Conservation (phyloP, 2,797 vertebrate genomes). For the Cyprinodon diabolis region DNA sequence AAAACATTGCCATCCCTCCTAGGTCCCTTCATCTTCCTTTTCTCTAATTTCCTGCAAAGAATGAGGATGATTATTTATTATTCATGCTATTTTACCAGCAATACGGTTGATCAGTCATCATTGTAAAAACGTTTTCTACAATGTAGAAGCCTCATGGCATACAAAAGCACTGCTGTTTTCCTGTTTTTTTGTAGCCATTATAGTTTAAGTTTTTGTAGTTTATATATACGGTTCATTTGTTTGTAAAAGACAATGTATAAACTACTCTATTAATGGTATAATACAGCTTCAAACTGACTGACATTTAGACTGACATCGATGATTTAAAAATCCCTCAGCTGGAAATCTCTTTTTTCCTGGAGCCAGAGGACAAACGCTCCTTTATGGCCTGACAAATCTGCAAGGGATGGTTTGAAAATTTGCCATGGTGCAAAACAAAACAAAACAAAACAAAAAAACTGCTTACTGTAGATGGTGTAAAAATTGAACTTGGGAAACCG, state of each 20-base stretch:
- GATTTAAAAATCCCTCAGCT: not conserved
- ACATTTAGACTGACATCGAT: too few species aligned
- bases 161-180: not conserved
- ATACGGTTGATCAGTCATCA: not conserved
- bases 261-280: too few species aligned
- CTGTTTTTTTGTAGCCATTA: not conserved
- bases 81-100: too few species aligned
- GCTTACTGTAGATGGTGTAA: slow-evolving; percentile 2
- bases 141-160: not conserved
- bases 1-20: not conserved
- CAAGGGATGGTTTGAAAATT: slow-evolving; percentile 13
- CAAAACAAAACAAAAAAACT: slow-evolving; percentile 10
- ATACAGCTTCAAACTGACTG: too few species aligned
- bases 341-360: not conserved
- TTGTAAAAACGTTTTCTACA: not conserved
- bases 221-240: not conserved
- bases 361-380: slow-evolving; percentile 19
- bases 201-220: not conserved
- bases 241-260: too few species aligned
- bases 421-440: slow-evolving; percentile 6
- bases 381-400: slow-evolving; percentile 24
- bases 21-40: not conserved
- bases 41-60: slow-evolving; percentile 1
- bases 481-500: slow-evolving; percentile 1
- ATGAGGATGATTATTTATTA: not conserved